These are phyloP conservation scores for Phalera bucephala DNA, from an alignment of 2,888 invertebrate species.

Conservation along the genomic window DNA sequence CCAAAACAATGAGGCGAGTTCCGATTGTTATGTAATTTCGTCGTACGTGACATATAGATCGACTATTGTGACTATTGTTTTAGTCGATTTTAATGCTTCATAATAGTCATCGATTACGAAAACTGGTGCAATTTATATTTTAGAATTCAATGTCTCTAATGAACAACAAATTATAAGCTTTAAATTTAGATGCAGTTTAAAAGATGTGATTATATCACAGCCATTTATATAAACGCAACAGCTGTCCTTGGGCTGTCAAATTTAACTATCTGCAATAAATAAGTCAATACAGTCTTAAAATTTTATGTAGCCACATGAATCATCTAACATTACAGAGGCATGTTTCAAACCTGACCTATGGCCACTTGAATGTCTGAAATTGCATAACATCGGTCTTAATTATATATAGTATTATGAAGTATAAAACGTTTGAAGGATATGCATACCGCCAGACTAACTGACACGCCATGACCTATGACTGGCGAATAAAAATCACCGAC, in stretches of 20 bases:
- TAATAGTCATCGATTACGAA: neutral
- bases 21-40: conserved; percentile 10
- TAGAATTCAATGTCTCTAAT: too few species aligned
- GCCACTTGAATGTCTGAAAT: conserved; percentile 14
- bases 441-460: conserved; percentile 23
- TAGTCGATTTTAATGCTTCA: neutral
- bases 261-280: too few species aligned
- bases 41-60: conserved; percentile 8
- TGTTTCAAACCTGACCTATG: conserved; percentile 25
- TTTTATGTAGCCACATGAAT: neutral
- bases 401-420: conserved; percentile 20
- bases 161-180: too few species aligned
- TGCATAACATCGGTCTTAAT: conserved; percentile 25
- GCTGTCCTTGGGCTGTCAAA: too few species aligned
- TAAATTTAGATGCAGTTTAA: too few species aligned
- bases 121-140: too few species aligned
- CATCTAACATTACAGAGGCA: neutral
- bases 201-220: too few species aligned
- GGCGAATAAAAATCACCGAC: conserved; percentile 21
- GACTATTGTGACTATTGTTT: neutral
- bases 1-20: conserved; percentile 30
- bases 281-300: too few species aligned
- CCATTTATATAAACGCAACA: too few species aligned
- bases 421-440: conserved; percentile 25
- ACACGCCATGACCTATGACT: conserved; percentile 32